Conservation (phyloP, 2,113 vertebrate genomes). For the Phyllostomus hastatus region DNA sequence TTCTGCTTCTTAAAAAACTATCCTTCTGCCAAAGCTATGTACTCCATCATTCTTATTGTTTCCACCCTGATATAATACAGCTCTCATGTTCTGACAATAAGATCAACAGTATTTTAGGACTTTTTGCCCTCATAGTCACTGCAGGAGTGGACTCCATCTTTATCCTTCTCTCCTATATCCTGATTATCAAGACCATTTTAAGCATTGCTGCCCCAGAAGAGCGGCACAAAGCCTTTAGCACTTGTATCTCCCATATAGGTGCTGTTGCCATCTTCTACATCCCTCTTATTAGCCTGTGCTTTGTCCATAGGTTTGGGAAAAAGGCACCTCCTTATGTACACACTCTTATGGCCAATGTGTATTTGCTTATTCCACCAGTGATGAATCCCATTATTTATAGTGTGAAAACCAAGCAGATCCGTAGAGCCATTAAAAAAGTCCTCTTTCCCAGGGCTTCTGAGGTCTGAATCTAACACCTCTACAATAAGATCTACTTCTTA, state of each 20-base stretch:
- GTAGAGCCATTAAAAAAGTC: background rate
- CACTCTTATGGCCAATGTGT: slow-evolving; percentile 20
- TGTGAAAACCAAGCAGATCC: no score
- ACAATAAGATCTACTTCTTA: background rate
- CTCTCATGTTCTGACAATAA: background rate
- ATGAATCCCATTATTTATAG: no score
- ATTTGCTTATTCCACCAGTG: slow-evolving; percentile 40
- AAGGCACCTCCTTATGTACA: background rate
- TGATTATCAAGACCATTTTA: slow-evolving; percentile 70
- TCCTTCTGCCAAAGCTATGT: background rate
- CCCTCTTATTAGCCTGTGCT: slow-evolving; percentile 55
- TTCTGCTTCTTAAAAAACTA: background rate
- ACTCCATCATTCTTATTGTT: slow-evolving; percentile 58
- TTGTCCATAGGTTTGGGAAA: slow-evolving; percentile 66
- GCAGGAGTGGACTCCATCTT: background rate
- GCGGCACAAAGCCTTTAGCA: slow-evolving; percentile 64
- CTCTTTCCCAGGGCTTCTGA: background rate
- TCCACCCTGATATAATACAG: slow-evolving; percentile 16
- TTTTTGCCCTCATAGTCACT: background rate
- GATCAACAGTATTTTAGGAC: slow-evolving; percentile 42
- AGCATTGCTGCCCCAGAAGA: slow-evolving; percentile 24
- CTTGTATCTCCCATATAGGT: slow-evolving; percentile 67
- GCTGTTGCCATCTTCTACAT: slow-evolving; percentile 73
- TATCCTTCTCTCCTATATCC: background rate
- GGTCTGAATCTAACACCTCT: background rate